Base-by-base conservation (phyloP, 2,888 invertebrate genomes). In the Dyspetes luteomarginatus region DNA sequence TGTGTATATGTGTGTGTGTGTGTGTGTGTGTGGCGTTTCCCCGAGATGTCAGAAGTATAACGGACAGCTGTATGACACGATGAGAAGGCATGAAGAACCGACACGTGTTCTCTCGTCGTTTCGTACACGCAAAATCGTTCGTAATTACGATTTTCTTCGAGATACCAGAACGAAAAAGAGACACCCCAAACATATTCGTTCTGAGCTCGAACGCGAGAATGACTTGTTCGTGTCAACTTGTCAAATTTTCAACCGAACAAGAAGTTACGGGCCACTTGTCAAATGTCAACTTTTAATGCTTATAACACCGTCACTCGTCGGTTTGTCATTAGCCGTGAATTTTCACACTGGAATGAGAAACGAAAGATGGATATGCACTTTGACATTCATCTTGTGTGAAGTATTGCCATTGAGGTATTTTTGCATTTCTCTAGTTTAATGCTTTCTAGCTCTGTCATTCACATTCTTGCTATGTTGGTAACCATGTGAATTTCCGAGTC, bases 171-270 rank as follows among this genome's bases (percentile, higher is more conserved):
- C 5, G 26, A 55, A 26, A 55, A 12, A 56, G n/a, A 30, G 56
- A 24, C 45, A 58, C 17, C 17, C 26, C 9, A 12, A 43, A 22
- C 9, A 45, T 12, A 12, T 0, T 17, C 52, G 26, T 24, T 28
- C n/a, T 12, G 12, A 26, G 60, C 28, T n/a, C 26, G 26, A 45
- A 52, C 52, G 19, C 56, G 56, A 7, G 45, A 19, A 56, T 58
- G 67, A 75, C 67, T 75, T 50, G 75, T 67, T 65, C 64, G 45
- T 58, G 67, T 67, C 67, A 50, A 30, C 36, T 30, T 67, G 60
- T 75, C 55, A 58, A 48, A 67, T 65, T 56, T 36, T 24, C 12
- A 22, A 7, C 12, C 58, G 58, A 75, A 58, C 48, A 3, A 43
- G 28, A 67, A 67, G 24, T 67, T 67, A 67, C 58, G 58, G 56